Evolutionary conservation across 1,140 invertebrate genomes (phyloP), one percentile per base, ranked within the genome.

Genomic region (Rhopalosiphum padi): DNA sequence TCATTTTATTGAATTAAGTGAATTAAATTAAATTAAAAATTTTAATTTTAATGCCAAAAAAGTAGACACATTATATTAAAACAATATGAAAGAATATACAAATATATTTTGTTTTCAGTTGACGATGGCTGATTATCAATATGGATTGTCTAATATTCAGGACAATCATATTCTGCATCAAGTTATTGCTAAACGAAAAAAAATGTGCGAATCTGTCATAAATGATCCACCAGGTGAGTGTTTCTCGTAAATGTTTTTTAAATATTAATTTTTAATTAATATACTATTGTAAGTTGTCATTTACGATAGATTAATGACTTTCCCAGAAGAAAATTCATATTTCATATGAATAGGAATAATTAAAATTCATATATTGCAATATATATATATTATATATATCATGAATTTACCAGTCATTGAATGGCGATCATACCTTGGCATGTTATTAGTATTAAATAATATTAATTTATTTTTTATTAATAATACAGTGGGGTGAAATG

Each of bases 91-190:
- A 68, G 9, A 77, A 77, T n/a, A 35, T 77, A 77, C n/a, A 30
- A 87, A 15, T 55, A 7, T 30, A 21, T 23, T 60, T 55, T 90
- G 11, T 90, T 90, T 68, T 30, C 37, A 90, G 89, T 43, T 43
- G 4, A 93, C 8, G 41, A 92, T 93, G 91, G 35, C 91, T 43
- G 77, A 93, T 85, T 83, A 53, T 53, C 82, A 93, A n/a, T 93
- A 93, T 55, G 91, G 91, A n/a, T 43, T 85, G 37, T 90, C 89
- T 90, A 90, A 7, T 30, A 90, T 90, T 18, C 91, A 86, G 35
- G 91, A 93, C 35, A 85, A 83, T 30, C 91, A 93, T 41, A 41
- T 93, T 53, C 22, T 93, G 22, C 68, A 93, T 21, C 48, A 85
- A 55, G 23, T 93, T 30, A 93, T 93, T 25, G 48, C 82, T 25